phyloP scores from a whole-genome alignment of 2,113 vertebrate genomes.

The Chloroceryle aenea region DNA sequence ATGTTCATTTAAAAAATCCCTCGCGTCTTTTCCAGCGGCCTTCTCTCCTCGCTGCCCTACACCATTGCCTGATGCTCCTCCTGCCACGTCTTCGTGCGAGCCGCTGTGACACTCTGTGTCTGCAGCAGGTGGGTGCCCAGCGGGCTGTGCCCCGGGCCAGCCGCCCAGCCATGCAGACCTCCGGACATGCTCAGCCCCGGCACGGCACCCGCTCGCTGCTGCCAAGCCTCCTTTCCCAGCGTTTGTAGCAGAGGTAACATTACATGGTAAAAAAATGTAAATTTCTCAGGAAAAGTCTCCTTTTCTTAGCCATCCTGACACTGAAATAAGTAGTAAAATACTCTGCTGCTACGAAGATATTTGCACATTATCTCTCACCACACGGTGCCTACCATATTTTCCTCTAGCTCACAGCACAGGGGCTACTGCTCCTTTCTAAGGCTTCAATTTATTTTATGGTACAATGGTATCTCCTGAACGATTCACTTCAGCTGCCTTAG shows the following conservation, averaged over 20 bases:
- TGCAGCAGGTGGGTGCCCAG: background rate
- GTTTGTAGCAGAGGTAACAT: background rate
- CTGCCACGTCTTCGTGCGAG: too few relatives aligned
- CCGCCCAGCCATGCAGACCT: fast-evolving
- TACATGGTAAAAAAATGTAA: background rate
- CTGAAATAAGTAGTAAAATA: background rate
- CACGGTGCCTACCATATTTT: background rate
- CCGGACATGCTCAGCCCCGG: fast-evolving
- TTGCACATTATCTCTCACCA: background rate
- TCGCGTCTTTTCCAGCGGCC: background rate
- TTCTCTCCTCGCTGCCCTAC: fast-evolving
- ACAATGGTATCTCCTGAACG: background rate
- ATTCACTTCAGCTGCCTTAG: background rate
- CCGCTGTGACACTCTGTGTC: too few relatives aligned
- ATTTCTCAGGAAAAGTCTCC: background rate
- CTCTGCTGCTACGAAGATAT: fast-evolving
- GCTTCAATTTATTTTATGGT: background rate
- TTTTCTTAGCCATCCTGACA: background rate
- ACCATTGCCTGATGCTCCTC: background rate
- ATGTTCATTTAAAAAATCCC: background rate
- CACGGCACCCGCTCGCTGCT: background rate
- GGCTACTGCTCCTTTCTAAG: background rate
- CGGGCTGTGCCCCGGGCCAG: background rate
- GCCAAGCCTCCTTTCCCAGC: background rate
- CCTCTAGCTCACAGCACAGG: background rate